Base-by-base conservation (phyloP, 2,113 vertebrate species). In the Pionites leucogaster region DNA sequence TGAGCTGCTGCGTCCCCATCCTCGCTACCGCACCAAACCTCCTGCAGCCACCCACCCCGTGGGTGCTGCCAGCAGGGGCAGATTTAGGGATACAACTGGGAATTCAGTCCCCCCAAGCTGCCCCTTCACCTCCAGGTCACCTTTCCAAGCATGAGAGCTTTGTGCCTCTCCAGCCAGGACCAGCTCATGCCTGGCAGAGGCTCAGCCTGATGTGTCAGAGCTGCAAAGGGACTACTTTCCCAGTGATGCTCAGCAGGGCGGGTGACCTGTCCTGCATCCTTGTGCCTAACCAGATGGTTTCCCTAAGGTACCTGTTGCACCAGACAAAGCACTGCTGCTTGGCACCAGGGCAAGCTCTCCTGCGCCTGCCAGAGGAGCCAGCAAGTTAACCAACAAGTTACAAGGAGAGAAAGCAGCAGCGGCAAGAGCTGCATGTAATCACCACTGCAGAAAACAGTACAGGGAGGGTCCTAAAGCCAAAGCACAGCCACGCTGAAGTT, bases 371-470 rank as follows among this genome's bases (percentile, higher is more conserved):
- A 1, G 69, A 79, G 86, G 86, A 95, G 44, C 92, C 18, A 0
- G 65, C 70, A 93, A 96, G 83, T 92, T 79, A 47, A 83, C 96
- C 96, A 96, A 96, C 93, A 93, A 97, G 95, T 95, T 95, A 70
- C 83, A 82, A 72, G 74, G 65, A 82, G 63, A 31, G 70, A 15
- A 88, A 88, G 70, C 70, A 3, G 90, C 77, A 60, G 67, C 18
- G 7, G 50, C 37, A 2, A 76, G 86, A 93, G 86, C 92, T 57
- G 88, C 95, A 72, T 44, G 44, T 79, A 96, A 92, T 94, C 91
- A 8, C 81, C 95, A 87, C 93, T 96, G 96, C 95, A 95, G 93
- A 95, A 39, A 46, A 33, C 7, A 0, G 80, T 60, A 53, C 23
- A 0, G 92, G 92, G 93, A 97, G 86, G 92, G 65, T 84, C 86